Evolutionary conservation across 2,113 vertebrate species (phyloP).

Genomic region (Corapipo altera): DNA sequence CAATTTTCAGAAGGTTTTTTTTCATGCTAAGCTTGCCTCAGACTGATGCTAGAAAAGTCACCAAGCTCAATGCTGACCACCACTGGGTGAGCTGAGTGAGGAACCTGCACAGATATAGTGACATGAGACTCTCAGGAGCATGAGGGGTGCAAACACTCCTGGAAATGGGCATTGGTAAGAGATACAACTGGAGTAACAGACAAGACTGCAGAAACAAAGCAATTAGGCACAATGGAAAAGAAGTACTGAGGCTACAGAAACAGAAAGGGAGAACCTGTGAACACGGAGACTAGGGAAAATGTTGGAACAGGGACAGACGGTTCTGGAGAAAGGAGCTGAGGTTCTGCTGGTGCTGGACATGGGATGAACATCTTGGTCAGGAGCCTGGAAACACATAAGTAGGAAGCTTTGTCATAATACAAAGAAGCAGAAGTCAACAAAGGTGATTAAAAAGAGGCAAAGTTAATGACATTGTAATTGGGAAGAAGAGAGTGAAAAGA

Average conservation of each 20-base stretch:
- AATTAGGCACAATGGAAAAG: not conserved
- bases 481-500: rapidly evolving
- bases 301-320: not conserved
- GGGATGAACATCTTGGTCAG: not conserved
- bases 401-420: not conserved
- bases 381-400: not conserved
- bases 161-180: not conserved
- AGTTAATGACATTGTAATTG: not conserved
- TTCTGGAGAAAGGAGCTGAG: not conserved
- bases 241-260: not conserved
- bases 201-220: not conserved
- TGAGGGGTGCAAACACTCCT: not conserved
- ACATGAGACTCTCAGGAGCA: not conserved
- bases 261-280: not conserved
- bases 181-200: not conserved
- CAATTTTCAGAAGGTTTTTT: not conserved
- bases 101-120: not conserved
- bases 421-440: not conserved
- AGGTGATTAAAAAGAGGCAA: not conserved
- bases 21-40: not conserved
- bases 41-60: not conserved
- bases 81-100: not conserved
- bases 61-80: not conserved
- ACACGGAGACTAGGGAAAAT: not conserved
- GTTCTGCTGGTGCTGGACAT: not conserved